Evolutionary conservation across 2,113 vertebrate genomes (phyloP), one percentile per base, ranked within the genome.

Genomic region (Helogale parvula): DNA sequence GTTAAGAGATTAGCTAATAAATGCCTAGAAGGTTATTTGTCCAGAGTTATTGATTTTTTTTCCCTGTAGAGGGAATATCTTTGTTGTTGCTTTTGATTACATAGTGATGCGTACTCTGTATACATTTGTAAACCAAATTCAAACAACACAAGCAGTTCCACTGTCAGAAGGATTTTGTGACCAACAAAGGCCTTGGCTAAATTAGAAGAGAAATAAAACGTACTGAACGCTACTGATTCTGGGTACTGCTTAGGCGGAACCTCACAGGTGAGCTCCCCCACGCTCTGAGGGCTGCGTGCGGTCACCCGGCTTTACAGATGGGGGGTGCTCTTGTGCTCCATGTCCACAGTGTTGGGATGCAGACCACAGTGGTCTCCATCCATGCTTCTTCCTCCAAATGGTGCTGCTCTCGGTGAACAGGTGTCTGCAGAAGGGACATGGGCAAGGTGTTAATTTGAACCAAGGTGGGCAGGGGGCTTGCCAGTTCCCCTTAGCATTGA

Each of bases 51-150:
- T 63, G 50, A 2, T 13, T 88, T 82, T 23, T 6, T 5, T 31
- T 3, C 10, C 50, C 41, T 33, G 35, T 50, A 81, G 66, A 35
- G 38, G 33, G 76, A 81, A 5, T 45, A 16, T 71, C 50, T 81
- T 69, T 60, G 57, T 93, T 66, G 65, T 72, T 83, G 71, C 66
- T 92, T 79, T 65, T 35, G 84, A 35, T 69, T 71, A 57, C 35
- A 63, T 63, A 38, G 23, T 50, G 41, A 79, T 38, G 45, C 38
- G n/a, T 38, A 38, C 21, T 60, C 33, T 15, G 38, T 74, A 29
- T 74, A 74, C 38, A 19, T 52, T 65, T 65, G 33, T 72, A 72
- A 89, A 72, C 77, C 69, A 60, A 63, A 89, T 89, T 63, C 38
- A 88, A 72, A 63, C 33, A 71, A 21, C 41, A 50, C 8, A 27